Conservation (phyloP, 1,140 invertebrate species). For the Cryptotermes secundus region DNA sequence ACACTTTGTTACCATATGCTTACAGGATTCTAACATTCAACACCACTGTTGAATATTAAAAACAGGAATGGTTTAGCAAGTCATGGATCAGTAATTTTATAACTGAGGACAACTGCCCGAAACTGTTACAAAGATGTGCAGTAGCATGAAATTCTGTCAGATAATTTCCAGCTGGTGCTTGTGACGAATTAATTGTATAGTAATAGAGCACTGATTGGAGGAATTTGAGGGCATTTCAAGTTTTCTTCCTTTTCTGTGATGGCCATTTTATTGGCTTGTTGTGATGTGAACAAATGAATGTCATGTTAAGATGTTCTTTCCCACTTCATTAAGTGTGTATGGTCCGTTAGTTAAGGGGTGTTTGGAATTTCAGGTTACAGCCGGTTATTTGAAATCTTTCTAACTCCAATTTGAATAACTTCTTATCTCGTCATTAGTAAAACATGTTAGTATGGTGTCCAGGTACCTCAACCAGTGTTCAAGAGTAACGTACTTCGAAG, state of each 20-base stretch:
- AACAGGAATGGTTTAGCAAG: constrained; percentile 10
- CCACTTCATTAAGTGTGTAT: neutral
- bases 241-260: neutral
- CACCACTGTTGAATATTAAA: constrained; percentile 13
- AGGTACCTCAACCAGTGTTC: neutral
- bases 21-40: constrained; percentile 19
- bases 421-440: neutral
- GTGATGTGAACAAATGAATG: neutral
- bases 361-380: neutral
- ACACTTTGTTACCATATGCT: constrained; percentile 27
- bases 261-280: constrained; percentile 16
- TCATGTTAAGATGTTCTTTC: neutral
- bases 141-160: neutral
- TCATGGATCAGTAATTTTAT: neutral
- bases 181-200: neutral
- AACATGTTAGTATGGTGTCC: neutral
- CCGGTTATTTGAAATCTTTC: neutral
- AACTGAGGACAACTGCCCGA: neutral
- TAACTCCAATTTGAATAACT: neutral
- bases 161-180: neutral
- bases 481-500: neutral
- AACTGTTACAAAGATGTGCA: too few relatives aligned
- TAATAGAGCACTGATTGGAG: neutral
- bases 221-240: constrained; percentile 17
- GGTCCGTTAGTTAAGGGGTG: neutral